Base-by-base conservation (phyloP, 1,140 invertebrate genomes). In the Listronotus bonariensis region DNA sequence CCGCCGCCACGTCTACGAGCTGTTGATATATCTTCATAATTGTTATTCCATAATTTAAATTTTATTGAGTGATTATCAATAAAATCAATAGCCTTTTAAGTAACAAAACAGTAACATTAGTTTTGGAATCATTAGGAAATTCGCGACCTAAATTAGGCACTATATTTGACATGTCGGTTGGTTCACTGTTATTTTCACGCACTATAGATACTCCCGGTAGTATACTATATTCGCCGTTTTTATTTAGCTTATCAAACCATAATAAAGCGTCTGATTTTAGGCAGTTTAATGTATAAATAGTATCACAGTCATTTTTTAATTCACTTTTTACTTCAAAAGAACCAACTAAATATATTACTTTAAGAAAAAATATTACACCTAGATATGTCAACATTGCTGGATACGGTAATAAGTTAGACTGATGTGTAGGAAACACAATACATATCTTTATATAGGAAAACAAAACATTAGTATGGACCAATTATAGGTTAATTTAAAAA, bases 241-340 rank as follows among this genome's bases (percentile, higher is more conserved):
- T 81, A 17, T 86, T 87, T 1, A 92, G 73, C 66, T 86, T 87
- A 68, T 92, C 90, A 31, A 92, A 81, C 69, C 91, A 84, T 0
- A 86, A 86, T n/a, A 91, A 87, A 10, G 91, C 85, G 77, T 91
- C 90, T 45, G 92, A 80, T 75, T 92, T 92, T 11, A 92, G 77
- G 71, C 91, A 92, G 36, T 87, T 89, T 11, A 85, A 80, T 77
- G 87, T 90, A 70, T 91, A 91, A 0, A 85, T 82, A 4, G 85
- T 85, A 14, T 83, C 80, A 68, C 91, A 92, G 69, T 90, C 87
- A 68, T 84, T 85, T 41, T 68, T 80, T 58, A 83, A 48, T 9
- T 70, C 64, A 42, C 71, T 70, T 46, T 74, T 73, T 18, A 70
- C 68, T 14, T 76, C 74, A 1, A n/a, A n/a, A n/a, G 6, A 26